Conservation (phyloP, 2,797 vertebrate genomes). For the Craterocephalus amniculus region DNA sequence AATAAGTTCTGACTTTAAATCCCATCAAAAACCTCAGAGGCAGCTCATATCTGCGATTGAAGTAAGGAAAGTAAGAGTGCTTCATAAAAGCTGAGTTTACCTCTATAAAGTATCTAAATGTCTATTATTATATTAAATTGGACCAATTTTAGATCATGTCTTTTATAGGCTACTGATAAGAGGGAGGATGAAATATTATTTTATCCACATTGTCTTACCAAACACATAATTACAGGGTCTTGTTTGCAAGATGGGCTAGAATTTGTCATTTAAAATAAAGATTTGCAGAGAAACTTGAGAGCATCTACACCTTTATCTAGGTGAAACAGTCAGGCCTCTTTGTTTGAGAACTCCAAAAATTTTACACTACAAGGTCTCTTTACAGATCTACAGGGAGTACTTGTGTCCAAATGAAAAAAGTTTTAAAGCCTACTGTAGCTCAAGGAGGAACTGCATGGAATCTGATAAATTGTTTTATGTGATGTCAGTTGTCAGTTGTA, state of each 20-base stretch:
- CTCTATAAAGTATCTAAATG: too few relatives aligned
- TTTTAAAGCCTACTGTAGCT: neutral
- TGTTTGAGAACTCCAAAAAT: neutral
- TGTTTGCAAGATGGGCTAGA: neutral
- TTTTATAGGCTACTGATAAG: too few relatives aligned
- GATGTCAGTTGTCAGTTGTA: neutral
- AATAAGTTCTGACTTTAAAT: too few relatives aligned
- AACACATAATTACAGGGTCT: neutral
- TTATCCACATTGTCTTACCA: neutral
- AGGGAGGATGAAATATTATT: too few relatives aligned
- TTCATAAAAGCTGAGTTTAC: too few relatives aligned
- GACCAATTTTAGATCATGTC: too few relatives aligned
- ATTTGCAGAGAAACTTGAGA: neutral
- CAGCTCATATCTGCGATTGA: too few relatives aligned
- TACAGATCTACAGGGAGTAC: neutral
- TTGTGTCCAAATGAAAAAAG: neutral
- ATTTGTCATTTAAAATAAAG: neutral
- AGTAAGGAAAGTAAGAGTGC: too few relatives aligned
- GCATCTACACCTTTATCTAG: neutral
- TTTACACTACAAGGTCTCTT: constrained; percentile 11
- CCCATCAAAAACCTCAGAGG: too few relatives aligned
- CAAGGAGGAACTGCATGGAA: constrained; percentile 2
- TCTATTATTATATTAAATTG: too few relatives aligned
- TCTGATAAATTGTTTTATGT: constrained; percentile 11
- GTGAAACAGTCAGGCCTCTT: neutral